A percentile compares a stretch with the other conserved stretches of the same genome.
phyloP scores from a whole-genome alignment of 2,888 invertebrate genomes.

The Adelognathus sp. region DNA sequence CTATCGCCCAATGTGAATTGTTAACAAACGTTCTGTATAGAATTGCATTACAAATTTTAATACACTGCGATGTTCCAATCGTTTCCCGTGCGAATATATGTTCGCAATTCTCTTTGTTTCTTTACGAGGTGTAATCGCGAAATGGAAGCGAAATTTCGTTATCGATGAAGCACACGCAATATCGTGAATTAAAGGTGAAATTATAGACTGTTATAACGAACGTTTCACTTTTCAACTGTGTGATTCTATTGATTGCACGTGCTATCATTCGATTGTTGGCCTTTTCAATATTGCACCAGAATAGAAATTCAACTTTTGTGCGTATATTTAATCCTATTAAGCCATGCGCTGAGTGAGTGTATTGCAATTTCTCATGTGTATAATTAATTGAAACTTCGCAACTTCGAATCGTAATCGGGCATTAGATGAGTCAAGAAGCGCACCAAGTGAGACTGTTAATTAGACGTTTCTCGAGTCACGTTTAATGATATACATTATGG shows the following conservation, averaged over 20 bases:
- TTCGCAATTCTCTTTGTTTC: not conserved
- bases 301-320: not conserved
- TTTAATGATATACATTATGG: constrained; percentile 24
- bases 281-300: constrained; percentile 2
- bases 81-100: not conserved
- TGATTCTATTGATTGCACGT: too few relatives aligned
- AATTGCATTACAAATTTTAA: not conserved
- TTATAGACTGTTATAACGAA: not conserved
- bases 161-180: not conserved
- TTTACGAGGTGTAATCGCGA: not conserved
- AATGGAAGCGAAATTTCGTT: not conserved
- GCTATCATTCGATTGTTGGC: not conserved
- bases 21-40: not conserved
- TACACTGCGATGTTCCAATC: not conserved
- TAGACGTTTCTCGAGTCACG: constrained; percentile 39
- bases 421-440: constrained; percentile 58
- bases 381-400: constrained; percentile 18
- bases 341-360: too few relatives aligned
- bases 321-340: too few relatives aligned
- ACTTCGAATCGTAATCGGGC: constrained; percentile 57
- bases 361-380: not conserved
- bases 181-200: not conserved
- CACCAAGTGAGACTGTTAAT: constrained; percentile 53
- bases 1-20: not conserved
- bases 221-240: too few relatives aligned